phyloP scores from a whole-genome alignment of 2,113 vertebrate genomes.

The Vulpes ferrilata region DNA sequence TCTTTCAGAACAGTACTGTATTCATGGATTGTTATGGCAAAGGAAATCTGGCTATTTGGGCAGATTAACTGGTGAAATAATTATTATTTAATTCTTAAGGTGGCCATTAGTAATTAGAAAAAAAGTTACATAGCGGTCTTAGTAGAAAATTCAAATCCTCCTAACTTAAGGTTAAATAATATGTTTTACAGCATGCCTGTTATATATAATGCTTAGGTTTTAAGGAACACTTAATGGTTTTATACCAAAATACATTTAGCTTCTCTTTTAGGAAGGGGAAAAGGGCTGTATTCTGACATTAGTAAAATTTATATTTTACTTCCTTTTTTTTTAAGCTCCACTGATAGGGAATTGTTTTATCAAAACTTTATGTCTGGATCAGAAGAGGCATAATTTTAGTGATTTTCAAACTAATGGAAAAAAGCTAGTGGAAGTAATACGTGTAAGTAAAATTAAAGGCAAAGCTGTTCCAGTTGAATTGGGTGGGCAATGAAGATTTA shows the following conservation, averaged over 20 bases:
- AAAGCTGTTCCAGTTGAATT: constrained; percentile 23
- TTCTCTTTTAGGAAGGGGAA: constrained; percentile 68
- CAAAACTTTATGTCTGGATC: constrained; percentile 46
- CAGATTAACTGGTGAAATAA: constrained; percentile 60
- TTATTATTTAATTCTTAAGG: constrained; percentile 51
- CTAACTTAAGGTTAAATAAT: constrained; percentile 69
- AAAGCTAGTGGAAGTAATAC: constrained; percentile 63
- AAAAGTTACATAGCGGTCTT: constrained; percentile 61
- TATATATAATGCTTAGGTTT: constrained; percentile 77
- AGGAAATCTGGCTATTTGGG: constrained; percentile 62
- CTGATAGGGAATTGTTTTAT: constrained; percentile 70
- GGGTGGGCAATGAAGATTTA: background rate
- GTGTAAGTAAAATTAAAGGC: constrained; percentile 33
- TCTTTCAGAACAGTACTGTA: constrained; percentile 62
- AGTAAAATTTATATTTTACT: constrained; percentile 84
- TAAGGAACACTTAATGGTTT: constrained; percentile 48
- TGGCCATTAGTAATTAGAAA: constrained; percentile 63
- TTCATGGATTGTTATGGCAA: constrained; percentile 34
- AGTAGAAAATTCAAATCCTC: constrained; percentile 60
- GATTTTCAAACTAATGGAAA: constrained; percentile 44
- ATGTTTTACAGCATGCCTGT: constrained; percentile 69
- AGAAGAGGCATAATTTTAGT: constrained; percentile 56
- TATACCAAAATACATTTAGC: constrained; percentile 56
- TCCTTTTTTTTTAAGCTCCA: constrained; percentile 79
- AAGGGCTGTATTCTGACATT: constrained; percentile 78